phyloP scores from a whole-genome alignment of 2,888 invertebrate species.

The Homarus gammarus region DNA sequence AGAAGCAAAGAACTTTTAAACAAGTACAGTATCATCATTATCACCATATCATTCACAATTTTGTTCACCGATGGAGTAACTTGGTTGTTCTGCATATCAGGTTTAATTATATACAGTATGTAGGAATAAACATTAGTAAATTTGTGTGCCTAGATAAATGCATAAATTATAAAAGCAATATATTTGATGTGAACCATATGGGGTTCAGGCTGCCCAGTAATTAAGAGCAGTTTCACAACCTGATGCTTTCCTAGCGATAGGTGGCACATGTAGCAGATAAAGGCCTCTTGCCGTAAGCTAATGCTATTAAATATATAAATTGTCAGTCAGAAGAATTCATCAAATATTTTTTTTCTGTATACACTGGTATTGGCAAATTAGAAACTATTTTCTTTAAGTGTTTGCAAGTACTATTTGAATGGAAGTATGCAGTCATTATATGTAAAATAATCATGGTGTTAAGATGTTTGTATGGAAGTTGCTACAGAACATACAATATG shows the following conservation, averaged over 20 bases:
- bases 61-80: not conserved
- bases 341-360: no score
- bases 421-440: not conserved
- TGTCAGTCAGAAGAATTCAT: no score
- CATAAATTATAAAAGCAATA: not conserved
- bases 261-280: not conserved
- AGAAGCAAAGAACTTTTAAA: not conserved
- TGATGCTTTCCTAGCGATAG: not conserved
- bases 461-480: constrained; percentile 2
- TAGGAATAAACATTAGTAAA: not conserved
- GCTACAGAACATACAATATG: not conserved
- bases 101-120: not conserved
- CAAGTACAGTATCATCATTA: not conserved
- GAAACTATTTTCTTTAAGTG: no score
- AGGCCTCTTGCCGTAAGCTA: not conserved
- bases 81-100: not conserved
- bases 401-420: no score
- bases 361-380: no score
- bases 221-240: not conserved
- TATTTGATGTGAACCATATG: not conserved
- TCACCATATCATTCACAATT: not conserved
- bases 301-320: no score
- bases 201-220: not conserved
- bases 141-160: not conserved
- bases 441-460: not conserved